phyloP scores from a whole-genome alignment of 2,888 invertebrate genomes.

The Xiphydria camelus region DNA sequence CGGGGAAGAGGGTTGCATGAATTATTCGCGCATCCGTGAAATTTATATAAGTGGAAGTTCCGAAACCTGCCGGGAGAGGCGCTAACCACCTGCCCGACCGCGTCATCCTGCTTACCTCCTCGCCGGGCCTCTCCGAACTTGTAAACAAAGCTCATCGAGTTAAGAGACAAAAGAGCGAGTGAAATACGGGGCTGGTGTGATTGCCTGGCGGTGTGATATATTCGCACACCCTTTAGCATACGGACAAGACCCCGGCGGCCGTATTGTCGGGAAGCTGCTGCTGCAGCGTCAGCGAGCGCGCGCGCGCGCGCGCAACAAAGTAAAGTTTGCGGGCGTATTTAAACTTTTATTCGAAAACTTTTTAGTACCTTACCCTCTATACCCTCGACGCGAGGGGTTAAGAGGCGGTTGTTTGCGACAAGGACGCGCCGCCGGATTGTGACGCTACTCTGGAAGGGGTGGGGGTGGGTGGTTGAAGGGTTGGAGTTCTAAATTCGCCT shows the following conservation, averaged over 20 bases:
- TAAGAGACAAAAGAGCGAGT: conserved; percentile 19
- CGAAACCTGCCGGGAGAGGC: no score
- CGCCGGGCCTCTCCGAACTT: no score
- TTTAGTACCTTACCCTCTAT: conserved; percentile 43
- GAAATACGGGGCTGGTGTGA: conserved; percentile 33
- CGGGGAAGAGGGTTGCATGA: conserved; percentile 6
- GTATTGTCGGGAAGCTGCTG: conserved; percentile 38
- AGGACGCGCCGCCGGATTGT: no score
- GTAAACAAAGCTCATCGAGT: not conserved
- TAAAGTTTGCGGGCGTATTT: conserved; percentile 53
- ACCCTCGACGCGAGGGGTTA: conserved; percentile 9
- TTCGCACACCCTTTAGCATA: conserved; percentile 42
- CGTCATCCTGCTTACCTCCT: no score
- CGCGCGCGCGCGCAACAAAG: conserved; percentile 27
- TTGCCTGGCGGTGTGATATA: conserved; percentile 30
- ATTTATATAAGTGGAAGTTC: no score
- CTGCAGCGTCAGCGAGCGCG: conserved; percentile 13
- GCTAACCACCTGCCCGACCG: no score
- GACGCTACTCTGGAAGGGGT: no score
- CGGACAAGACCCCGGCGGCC: conserved; percentile 39
- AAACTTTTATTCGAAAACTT: conserved; percentile 57
- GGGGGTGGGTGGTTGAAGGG: no score
- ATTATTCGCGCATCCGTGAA: no score
- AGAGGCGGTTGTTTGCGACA: conserved; percentile 19
- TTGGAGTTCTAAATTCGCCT: no score